A percentile compares a stretch with the other conserved stretches of the same genome.
These are phyloP conservation scores for Euborellia annulipes DNA, from an alignment of 1,140 invertebrate genomes.

Conservation along the genomic window DNA sequence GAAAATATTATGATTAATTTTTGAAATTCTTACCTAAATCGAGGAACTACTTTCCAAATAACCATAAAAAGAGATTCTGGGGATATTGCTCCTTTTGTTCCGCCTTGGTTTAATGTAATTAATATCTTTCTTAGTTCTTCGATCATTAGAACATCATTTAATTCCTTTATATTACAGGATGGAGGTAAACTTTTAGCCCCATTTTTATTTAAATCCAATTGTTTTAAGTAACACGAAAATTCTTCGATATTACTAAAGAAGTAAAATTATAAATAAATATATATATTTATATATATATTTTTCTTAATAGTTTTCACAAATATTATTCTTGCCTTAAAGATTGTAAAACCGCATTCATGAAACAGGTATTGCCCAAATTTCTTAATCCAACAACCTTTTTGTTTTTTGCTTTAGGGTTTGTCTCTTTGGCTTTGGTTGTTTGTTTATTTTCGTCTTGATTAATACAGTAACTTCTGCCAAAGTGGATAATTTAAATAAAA, in stretches of 20 bases:
- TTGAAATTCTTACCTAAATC: conserved; percentile 48
- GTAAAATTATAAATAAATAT: conserved; percentile 8
- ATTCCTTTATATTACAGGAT: conserved; percentile 40
- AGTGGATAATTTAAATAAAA: conserved; percentile 15
- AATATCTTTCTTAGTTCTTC: conserved; percentile 66
- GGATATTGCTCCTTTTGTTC: conserved; percentile 57
- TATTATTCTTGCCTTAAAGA: conserved; percentile 42
- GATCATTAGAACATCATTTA: conserved; percentile 52
- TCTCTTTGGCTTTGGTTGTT: conserved; percentile 24
- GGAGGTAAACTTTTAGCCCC: conserved; percentile 43
- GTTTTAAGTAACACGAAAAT: conserved; percentile 68
- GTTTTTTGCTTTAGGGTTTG: conserved; percentile 30
- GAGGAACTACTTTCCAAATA: conserved; percentile 73
- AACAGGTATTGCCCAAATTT: conserved; percentile 77
- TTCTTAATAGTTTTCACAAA: not conserved
- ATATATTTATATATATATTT: not conserved
- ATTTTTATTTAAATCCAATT: conserved; percentile 34
- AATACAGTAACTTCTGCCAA: conserved; percentile 15
- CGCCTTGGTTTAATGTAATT: conserved; percentile 52
- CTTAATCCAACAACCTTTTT: conserved; percentile 59
- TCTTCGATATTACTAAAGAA: conserved; percentile 64
- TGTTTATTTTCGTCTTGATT: conserved; percentile 11
- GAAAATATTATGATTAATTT: too few species aligned
- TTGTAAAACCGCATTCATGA: conserved; percentile 78
- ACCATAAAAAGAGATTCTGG: conserved; percentile 66